These are phyloP conservation scores for Dufourea novaeangliae DNA, from an alignment of 1,140 invertebrate species.

Conservation along the genomic window DNA sequence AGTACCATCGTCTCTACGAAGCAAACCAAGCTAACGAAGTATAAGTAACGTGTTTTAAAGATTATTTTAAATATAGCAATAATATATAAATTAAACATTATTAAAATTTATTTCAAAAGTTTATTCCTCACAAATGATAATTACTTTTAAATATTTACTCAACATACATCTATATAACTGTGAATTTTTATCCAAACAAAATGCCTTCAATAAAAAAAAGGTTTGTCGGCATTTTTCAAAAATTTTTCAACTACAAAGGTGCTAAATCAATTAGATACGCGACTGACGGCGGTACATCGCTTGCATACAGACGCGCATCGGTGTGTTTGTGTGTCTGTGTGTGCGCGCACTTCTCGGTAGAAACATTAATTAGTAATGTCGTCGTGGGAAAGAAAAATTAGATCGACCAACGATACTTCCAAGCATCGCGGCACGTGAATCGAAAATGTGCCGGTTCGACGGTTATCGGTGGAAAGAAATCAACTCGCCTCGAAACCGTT, in stretches of 20 bases:
- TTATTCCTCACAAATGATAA: no score
- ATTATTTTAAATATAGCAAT: no score
- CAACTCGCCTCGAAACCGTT: not conserved
- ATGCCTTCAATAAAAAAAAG: not conserved
- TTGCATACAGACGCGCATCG: not conserved
- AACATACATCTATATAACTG: no score
- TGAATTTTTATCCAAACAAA: no score
- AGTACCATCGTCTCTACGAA: no score
- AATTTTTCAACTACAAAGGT: not conserved
- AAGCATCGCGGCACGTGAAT: rapidly evolving
- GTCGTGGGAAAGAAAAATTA: not conserved
- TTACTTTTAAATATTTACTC: no score
- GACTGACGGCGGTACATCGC: conserved; percentile 3
- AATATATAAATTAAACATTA: no score
- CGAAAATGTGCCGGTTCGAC: no score
- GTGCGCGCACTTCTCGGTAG: conserved; percentile 24
- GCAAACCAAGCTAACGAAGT: no score
- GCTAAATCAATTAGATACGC: conserved; percentile 40
- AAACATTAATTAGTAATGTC: conserved; percentile 33
- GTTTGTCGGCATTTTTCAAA: not conserved
- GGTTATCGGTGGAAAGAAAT: no score
- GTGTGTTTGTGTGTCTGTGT: conserved; percentile 2
- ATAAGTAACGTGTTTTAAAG: no score
- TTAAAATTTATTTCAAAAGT: no score
- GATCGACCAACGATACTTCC: not conserved